Evolutionary conservation across 2,797 vertebrate genomes (phyloP), one percentile per base, ranked within the genome.

Genomic region (Peromyscus attwateri): DNA sequence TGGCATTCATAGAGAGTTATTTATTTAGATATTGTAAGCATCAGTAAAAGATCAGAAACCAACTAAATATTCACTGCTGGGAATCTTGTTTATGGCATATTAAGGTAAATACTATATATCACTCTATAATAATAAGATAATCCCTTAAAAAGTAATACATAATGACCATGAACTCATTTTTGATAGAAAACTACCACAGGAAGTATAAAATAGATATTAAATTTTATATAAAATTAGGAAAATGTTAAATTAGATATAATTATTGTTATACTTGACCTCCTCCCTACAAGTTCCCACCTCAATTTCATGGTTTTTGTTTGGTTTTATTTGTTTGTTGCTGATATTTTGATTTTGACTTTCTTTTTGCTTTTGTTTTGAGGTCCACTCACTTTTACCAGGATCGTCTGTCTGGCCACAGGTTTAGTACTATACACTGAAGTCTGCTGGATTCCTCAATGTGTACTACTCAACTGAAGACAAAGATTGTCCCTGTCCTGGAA

Each of bases 41-140:
- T 82, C 91, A 89, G 27, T 11, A 89, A 95, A 96, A 77, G 3
- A 52, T 73, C 34, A 90, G 49, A 94, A 96, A 6, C 92, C 27
- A 70, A 70, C 5, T 70, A 70, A 66, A 70, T n/a, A n/a, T n/a
- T 70, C 34, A 70, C 34, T n/a, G 16, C 6, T 70, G 34, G 14
- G 14, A n/a, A 2, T 70, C 6, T n/a, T 68, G 6, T 34, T 16
- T 70, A 68, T 70, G 16, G 17, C 16, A 70, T n/a, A n/a, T 70
- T 70, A n/a, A 70, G 34, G 31, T 70, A n/a, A n/a, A 70, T 70
- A 17, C 1, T 71, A 37, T 10, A 37, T 71, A 23, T 71, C 17
- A 62, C 9, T 64, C 84, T 80, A 57, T 96, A 92, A 82, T 19
- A 82, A 2, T 71, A 6, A 96, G 43, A 10, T 2, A 87, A 76